Evolutionary conservation across 2,797 vertebrate genomes (phyloP), one percentile per base, ranked within the genome.

Genomic region (Sardinella longiceps): DNA sequence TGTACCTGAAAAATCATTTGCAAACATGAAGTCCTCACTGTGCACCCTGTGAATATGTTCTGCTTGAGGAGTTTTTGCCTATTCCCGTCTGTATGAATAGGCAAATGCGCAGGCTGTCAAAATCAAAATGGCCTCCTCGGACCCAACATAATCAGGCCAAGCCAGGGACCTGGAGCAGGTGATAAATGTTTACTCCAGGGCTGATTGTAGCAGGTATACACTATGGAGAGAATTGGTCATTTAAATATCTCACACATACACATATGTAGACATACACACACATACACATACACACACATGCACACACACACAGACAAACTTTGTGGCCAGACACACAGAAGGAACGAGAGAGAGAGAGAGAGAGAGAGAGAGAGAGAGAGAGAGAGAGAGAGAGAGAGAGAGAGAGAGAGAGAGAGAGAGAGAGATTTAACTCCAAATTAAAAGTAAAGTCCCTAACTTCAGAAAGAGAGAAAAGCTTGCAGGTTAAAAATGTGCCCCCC

Each of bases 1-100:
- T 93, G 93, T 93, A 93, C 93, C 93, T 94, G 92, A 93, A 94
- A 87, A 96, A 92, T 96, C 93, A 95, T 95, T 95, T 96, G 92
- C 93, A 95, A 95, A 95, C 94, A 94, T 95, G 94, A 94, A 95
- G 94, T 93, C 93, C 92, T 93, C 90, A 94, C 93, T 94, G 95
- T 92, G 91, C 91, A 88, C 90, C 92, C 88, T 86, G 90, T 94
- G 92, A 96, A 95, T 95, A 93, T 93, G 94, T 95, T 96, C 94
- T 95, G 95, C 95, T 94, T 95, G 94, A 95, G 91, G 91, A 93
- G 92, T 95, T 91, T 96, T 92, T 93, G 91, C 92, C 93, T 93
- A 93, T 95, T 95, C 93, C 94, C 50, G 88, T 82, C 70, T 0
- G 84, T 89, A 87, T 95, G 92, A 96, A 95, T 91, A 91, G 93